These are phyloP conservation scores for Paedocypris micromegethes DNA, from an alignment of 2,797 vertebrate species.

Conservation along the genomic window DNA sequence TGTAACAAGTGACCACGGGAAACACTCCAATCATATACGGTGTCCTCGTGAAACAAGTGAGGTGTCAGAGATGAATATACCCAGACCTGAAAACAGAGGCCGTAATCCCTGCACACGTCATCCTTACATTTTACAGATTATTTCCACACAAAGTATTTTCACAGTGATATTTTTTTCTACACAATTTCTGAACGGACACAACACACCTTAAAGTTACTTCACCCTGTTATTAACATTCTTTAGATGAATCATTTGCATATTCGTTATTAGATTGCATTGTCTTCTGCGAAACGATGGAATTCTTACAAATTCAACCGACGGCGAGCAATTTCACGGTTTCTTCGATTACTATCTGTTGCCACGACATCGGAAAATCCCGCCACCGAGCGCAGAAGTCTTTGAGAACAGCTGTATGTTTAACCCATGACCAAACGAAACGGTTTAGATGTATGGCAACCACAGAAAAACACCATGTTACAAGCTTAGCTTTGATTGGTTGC, in stretches of 20 bases:
- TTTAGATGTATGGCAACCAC: too few relatives aligned
- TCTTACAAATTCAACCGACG: too few relatives aligned
- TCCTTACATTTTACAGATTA: slow-evolving; percentile 73
- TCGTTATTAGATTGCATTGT: background rate
- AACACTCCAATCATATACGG: slow-evolving; percentile 69
- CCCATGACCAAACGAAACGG: too few relatives aligned
- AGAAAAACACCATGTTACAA: too few relatives aligned
- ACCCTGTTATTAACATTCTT: slow-evolving; percentile 59
- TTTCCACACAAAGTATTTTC: slow-evolving; percentile 77
- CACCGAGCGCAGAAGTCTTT: slow-evolving; percentile 25
- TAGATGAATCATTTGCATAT: slow-evolving; percentile 63
- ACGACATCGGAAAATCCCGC: slow-evolving; percentile 7
- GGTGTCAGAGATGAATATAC: slow-evolving; percentile 64
- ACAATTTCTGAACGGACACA: slow-evolving; percentile 72
- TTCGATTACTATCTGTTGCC: slow-evolving; percentile 4
- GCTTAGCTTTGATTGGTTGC: too few relatives aligned
- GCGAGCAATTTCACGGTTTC: too few relatives aligned
- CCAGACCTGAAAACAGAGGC: slow-evolving; percentile 60
- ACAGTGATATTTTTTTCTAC: slow-evolving; percentile 78
- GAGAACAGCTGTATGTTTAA: slow-evolving; percentile 14
- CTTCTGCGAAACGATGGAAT: background rate
- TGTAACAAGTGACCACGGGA: slow-evolving; percentile 77
- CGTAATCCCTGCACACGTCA: slow-evolving; percentile 78
- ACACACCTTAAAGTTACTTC: slow-evolving; percentile 75
- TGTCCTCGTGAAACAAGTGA: slow-evolving; percentile 72